These are phyloP conservation scores for Drosophila austrosaltans DNA, from an alignment of 2,888 invertebrate genomes.

Conservation along the genomic window DNA sequence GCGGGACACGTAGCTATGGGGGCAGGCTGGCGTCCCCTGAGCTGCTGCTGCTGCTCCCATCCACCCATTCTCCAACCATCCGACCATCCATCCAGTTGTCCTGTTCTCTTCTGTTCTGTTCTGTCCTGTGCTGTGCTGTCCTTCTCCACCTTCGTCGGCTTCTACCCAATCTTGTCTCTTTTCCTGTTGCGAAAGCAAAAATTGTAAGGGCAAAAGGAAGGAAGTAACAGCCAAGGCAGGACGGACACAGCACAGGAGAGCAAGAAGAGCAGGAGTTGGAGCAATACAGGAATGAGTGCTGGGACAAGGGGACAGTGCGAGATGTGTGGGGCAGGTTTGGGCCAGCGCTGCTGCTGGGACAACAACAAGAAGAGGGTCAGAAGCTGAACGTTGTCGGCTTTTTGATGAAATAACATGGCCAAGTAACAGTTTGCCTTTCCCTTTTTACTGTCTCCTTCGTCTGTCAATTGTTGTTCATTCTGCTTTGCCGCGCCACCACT, in stretches of 20 bases:
- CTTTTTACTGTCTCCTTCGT: slow-evolving; percentile 32
- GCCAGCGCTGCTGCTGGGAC: neutral
- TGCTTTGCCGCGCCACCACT: slow-evolving; percentile 29
- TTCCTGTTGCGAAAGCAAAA: slow-evolving; percentile 65
- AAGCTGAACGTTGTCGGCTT: slow-evolving; percentile 40
- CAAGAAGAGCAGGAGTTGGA: neutral
- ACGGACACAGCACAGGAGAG: slow-evolving; percentile 1
- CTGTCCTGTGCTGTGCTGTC: no score
- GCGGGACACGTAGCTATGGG: slow-evolving; percentile 78
- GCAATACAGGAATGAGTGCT: neutral
- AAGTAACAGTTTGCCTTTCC: slow-evolving; percentile 74
- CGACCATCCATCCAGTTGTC: neutral
- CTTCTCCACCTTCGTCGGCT: slow-evolving; percentile 18
- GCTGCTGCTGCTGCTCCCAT: neutral
- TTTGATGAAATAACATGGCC: slow-evolving; percentile 74
- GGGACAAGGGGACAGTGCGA: neutral
- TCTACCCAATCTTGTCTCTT: slow-evolving; percentile 38
- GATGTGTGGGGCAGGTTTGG: neutral
- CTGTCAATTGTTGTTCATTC: slow-evolving; percentile 68
- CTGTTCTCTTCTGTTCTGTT: no score
- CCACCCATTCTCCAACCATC: neutral
- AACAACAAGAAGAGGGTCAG: neutral
- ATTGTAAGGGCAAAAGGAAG: slow-evolving; percentile 64
- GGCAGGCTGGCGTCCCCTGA: slow-evolving; percentile 73
- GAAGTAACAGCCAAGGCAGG: slow-evolving; percentile 59